A percentile compares a stretch with the other conserved stretches of the same genome.
Evolutionary conservation across 2,888 invertebrate species (phyloP).

Genomic region (Euzophera pinguis): DNA sequence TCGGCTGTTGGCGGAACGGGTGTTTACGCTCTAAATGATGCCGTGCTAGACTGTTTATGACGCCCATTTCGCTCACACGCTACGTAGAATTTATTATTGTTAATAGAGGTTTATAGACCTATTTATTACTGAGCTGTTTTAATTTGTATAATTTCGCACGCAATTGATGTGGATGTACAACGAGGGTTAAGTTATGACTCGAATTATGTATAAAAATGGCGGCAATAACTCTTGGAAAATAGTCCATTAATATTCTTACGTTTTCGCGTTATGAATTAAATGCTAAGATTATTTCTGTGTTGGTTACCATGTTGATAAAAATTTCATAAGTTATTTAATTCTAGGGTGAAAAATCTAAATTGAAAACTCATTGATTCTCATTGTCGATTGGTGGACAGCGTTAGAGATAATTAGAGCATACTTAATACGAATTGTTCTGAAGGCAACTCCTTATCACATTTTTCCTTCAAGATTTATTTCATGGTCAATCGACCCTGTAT

Average conservation of each 20-base stretch:
- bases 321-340: too few species aligned
- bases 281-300: too few species aligned
- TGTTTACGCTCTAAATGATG: conserved; percentile 5
- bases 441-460: too few species aligned
- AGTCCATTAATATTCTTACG: not conserved
- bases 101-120: conserved; percentile 1
- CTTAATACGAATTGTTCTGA: too few species aligned
- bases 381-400: too few species aligned
- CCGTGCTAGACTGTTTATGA: conserved; percentile 2
- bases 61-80: conserved; percentile 2
- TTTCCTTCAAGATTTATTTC: too few species aligned
- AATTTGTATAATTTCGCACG: conserved; percentile 7
- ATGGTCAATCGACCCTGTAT: too few species aligned
- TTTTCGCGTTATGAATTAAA: not conserved
- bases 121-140: conserved; percentile 4
- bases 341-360: too few species aligned
- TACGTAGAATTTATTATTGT: not conserved
- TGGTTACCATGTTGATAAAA: too few species aligned
- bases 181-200: conserved; percentile 7
- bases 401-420: too few species aligned
- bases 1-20: conserved; percentile 12
- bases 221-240: not conserved
- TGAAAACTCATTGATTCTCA: too few species aligned
- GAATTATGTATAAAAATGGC: conserved; percentile 3
- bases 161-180: conserved; percentile 1